A percentile compares a stretch with the other conserved stretches of the same genome.
phyloP scores from a whole-genome alignment of 37 sponge, comb jelly and placozoan species.

The Diacarnus erythraeanus region DNA sequence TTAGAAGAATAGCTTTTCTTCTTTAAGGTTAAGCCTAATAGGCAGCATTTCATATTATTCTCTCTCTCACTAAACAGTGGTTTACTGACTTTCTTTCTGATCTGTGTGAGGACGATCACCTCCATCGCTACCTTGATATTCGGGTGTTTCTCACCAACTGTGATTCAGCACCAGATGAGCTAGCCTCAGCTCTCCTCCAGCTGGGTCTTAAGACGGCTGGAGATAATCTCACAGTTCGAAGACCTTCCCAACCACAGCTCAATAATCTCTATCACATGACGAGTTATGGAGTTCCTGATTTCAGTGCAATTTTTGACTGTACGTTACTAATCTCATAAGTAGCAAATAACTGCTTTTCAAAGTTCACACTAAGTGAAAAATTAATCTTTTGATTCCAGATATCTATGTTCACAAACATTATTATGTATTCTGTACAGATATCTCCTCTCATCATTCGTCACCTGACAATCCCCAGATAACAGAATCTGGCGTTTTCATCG shows the following conservation, averaged over 20 bases:
- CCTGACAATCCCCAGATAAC: background rate
- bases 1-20: background rate
- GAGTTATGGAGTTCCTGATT: slow-evolving; percentile 62
- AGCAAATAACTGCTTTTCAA: no score
- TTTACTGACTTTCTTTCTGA: slow-evolving; percentile 62
- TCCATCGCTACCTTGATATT: slow-evolving; percentile 57
- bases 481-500: slow-evolving; percentile 58
- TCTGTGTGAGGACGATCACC: slow-evolving; percentile 43
- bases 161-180: slow-evolving; percentile 62
- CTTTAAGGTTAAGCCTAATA: background rate
- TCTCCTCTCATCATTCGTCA: slow-evolving; percentile 33
- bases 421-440: slow-evolving; percentile 46
- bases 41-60: background rate
- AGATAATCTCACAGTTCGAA: slow-evolving; percentile 6
- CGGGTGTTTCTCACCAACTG: slow-evolving; percentile 64
- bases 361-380: no score
- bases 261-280: slow-evolving; percentile 57
- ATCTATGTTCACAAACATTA: no score
- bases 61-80: slow-evolving; percentile 40
- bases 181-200: slow-evolving; percentile 57
- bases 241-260: slow-evolving; percentile 66
- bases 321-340: no score
- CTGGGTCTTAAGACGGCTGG: slow-evolving; percentile 64
- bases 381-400: no score
- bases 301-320: slow-evolving; percentile 52